phyloP scores from a whole-genome alignment of 2,888 invertebrate species.

The Orthosia cruda region DNA sequence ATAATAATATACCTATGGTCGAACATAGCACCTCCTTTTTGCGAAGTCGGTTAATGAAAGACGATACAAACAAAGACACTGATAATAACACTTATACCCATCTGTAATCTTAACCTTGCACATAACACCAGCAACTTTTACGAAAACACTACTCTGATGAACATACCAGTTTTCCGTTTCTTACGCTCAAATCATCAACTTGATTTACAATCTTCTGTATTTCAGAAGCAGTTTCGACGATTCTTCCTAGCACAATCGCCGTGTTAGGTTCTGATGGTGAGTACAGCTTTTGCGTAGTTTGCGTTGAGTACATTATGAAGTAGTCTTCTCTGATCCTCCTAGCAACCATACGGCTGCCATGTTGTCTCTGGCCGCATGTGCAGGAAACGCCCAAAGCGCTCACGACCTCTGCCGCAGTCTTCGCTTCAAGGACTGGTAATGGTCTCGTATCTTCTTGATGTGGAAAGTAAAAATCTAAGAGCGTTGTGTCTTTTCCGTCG shows the following conservation, averaged over 20 bases:
- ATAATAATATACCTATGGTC: too few relatives aligned
- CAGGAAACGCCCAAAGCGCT: background rate
- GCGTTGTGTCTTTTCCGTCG: conserved; percentile 3
- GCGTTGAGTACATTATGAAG: background rate
- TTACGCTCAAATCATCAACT: background rate
- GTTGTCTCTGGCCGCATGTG: background rate
- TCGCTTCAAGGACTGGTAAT: conserved; percentile 4
- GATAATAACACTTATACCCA: background rate
- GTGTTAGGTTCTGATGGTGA: too few relatives aligned
- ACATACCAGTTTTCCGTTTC: background rate
- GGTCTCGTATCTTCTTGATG: background rate
- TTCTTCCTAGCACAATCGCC: conserved; percentile 4
- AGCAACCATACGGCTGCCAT: background rate
- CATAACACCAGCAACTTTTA: background rate
- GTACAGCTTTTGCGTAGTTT: too few relatives aligned
- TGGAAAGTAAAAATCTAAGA: background rate
- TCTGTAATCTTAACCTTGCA: background rate
- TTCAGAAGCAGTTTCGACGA: conserved; percentile 5
- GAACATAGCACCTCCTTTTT: too few relatives aligned
- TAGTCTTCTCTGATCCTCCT: conserved; percentile 10
- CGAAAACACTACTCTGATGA: background rate
- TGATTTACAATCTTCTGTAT: background rate
- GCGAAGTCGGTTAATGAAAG: background rate
- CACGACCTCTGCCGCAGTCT: background rate
- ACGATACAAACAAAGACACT: background rate